Conservation (phyloP, 1,140 invertebrate species). For the Drosophila santomea region DNA sequence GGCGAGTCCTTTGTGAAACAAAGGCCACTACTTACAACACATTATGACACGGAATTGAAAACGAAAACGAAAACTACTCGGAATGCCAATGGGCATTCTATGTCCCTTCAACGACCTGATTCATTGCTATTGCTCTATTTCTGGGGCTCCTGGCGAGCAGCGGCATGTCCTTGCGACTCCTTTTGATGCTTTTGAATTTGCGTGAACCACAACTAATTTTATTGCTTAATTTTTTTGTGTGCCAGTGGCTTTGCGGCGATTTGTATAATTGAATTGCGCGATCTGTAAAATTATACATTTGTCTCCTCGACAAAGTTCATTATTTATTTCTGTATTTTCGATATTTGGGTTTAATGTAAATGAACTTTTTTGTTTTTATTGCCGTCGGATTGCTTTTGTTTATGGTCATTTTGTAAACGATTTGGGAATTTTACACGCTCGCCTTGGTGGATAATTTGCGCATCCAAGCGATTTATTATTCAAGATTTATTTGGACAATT, state of each 20-base stretch:
- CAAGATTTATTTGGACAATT: slow-evolving; percentile 9
- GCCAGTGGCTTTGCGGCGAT: slow-evolving; percentile 32
- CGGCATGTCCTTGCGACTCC: slow-evolving; percentile 53
- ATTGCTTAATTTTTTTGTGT: slow-evolving; percentile 83
- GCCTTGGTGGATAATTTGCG: slow-evolving; percentile 52
- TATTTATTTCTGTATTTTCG: slow-evolving; percentile 59
- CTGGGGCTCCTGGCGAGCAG: slow-evolving; percentile 31
- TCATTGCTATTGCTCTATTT: slow-evolving; percentile 84
- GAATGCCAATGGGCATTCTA: slow-evolving; percentile 59
- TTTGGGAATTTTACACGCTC: slow-evolving; percentile 55
- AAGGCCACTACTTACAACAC: slow-evolving; percentile 78
- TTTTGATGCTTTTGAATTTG: slow-evolving; percentile 76
- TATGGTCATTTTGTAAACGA: slow-evolving; percentile 42
- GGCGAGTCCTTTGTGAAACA: slow-evolving; percentile 66
- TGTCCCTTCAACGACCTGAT: slow-evolving; percentile 61
- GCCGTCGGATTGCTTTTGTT: slow-evolving; percentile 22
- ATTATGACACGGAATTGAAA: slow-evolving; percentile 74
- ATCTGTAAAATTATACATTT: slow-evolving; percentile 80
- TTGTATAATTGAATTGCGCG: slow-evolving; percentile 71
- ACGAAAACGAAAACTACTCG: slow-evolving; percentile 41
- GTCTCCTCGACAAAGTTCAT: slow-evolving; percentile 58
- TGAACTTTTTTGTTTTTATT: slow-evolving; percentile 50
- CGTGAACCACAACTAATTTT: slow-evolving; percentile 84
- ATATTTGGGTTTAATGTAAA: slow-evolving; percentile 64
- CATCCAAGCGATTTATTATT: slow-evolving; percentile 55